These are phyloP conservation scores for Nasonia vitripennis DNA, from an alignment of 1,140 invertebrate species.

Conservation along the genomic window DNA sequence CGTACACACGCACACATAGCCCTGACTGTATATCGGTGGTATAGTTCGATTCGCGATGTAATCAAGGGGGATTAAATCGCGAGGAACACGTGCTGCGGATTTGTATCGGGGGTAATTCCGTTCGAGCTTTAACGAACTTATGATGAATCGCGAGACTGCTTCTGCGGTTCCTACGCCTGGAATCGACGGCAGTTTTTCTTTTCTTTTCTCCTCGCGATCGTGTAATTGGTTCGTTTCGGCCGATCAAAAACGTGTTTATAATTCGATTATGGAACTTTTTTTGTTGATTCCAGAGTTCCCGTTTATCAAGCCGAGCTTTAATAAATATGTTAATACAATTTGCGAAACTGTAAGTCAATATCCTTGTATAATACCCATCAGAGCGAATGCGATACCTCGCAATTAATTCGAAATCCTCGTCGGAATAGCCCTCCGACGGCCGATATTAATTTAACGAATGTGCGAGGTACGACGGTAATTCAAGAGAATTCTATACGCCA, in stretches of 20 bases:
- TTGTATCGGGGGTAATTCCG: not conserved
- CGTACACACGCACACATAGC: not conserved
- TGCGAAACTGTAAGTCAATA: not conserved
- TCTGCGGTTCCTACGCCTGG: not conserved
- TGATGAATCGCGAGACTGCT: slow-evolving; percentile 19
- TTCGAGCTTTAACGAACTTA: slow-evolving; percentile 22
- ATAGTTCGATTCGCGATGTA: not conserved
- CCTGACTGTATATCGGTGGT: not conserved
- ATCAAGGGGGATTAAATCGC: slow-evolving; percentile 28
- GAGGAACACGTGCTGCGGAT: slow-evolving; percentile 2
- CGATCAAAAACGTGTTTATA: not conserved
- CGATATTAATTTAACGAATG: slow-evolving; percentile 33
- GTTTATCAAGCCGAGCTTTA: not conserved
- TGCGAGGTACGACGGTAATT: not conserved
- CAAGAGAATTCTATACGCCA: slow-evolving; percentile 9
- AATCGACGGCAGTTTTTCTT: not conserved
- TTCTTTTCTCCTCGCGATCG: not conserved
- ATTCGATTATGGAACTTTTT: not conserved
- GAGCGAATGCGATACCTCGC: not conserved
- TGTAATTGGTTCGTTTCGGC: not conserved
- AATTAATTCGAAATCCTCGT: not conserved
- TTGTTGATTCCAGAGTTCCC: too few relatives aligned
- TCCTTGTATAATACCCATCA: not conserved
- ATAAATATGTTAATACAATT: slow-evolving; percentile 5
- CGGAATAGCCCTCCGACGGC: not conserved